phyloP scores from a whole-genome alignment of 2,797 vertebrate species.

The Epinephelus awoara region DNA sequence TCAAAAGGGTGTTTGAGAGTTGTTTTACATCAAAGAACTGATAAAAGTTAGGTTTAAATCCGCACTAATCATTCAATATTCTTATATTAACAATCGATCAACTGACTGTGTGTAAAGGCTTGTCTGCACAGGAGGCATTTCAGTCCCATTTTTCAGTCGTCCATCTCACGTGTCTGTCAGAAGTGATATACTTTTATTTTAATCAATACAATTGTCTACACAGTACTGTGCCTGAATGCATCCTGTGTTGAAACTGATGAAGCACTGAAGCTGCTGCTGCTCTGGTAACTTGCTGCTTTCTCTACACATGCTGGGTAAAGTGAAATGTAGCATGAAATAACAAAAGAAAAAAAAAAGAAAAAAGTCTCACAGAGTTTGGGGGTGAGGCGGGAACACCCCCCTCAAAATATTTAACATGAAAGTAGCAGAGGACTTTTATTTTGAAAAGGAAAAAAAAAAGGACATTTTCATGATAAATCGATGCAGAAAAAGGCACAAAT shows the following conservation, averaged over 20 bases:
- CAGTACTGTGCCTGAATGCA: neutral
- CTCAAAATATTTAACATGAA: too few species aligned
- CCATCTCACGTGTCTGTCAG: neutral
- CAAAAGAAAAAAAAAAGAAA: neutral
- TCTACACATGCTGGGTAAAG: neutral
- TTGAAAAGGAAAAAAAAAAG: too few species aligned
- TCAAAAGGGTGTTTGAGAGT: neutral
- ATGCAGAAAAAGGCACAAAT: too few species aligned
- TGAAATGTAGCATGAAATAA: neutral
- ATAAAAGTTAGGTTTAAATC: constrained; percentile 6
- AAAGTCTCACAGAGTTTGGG: too few species aligned
- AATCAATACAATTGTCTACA: constrained; percentile 4
- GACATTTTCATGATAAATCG: too few species aligned
- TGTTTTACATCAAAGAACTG: neutral
- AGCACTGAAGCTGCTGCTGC: neutral
- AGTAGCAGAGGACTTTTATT: too few species aligned
- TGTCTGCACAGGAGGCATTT: neutral
- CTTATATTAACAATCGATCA: neutral
- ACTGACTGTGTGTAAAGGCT: neutral
- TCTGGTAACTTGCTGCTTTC: neutral
- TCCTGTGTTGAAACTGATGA: neutral
- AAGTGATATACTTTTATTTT: neutral
- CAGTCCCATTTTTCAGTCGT: neutral
- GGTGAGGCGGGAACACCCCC: too few species aligned
- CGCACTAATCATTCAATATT: neutral